These are phyloP conservation scores for Cyanistes caeruleus DNA, from an alignment of 2,113 vertebrate species.

Conservation along the genomic window DNA sequence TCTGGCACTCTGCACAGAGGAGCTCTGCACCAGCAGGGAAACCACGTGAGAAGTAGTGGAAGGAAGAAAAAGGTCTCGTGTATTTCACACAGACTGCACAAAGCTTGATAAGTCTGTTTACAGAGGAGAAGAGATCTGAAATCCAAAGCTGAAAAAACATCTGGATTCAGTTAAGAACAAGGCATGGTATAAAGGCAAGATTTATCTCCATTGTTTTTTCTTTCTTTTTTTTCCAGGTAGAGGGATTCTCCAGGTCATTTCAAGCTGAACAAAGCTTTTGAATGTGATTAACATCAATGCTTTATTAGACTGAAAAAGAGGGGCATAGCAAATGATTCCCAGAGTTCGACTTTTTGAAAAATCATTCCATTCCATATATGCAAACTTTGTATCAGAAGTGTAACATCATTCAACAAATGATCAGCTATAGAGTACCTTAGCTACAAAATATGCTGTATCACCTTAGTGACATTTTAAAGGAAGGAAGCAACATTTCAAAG, in stretches of 20 bases:
- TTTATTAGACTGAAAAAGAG: background rate
- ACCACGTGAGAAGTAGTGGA: accelerated
- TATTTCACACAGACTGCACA: background rate
- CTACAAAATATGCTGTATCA: background rate
- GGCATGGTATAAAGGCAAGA: background rate
- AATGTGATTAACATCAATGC: background rate
- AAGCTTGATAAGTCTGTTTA: background rate
- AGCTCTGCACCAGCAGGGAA: background rate
- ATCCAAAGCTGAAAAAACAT: background rate
- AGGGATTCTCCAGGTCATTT: background rate
- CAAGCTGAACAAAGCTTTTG: background rate
- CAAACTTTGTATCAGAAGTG: background rate
- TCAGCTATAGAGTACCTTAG: background rate
- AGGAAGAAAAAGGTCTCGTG: background rate
- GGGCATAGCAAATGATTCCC: background rate
- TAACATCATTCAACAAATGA: background rate
- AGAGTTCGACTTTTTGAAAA: background rate
- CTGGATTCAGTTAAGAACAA: background rate
- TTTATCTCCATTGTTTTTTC: background rate
- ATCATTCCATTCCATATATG: background rate
- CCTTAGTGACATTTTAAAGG: background rate
- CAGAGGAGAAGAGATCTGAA: background rate
- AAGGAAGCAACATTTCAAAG: background rate
- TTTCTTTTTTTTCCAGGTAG: background rate
- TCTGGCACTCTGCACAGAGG: background rate